phyloP scores from a whole-genome alignment of 2,113 vertebrate species.

The Riparia riparia region DNA sequence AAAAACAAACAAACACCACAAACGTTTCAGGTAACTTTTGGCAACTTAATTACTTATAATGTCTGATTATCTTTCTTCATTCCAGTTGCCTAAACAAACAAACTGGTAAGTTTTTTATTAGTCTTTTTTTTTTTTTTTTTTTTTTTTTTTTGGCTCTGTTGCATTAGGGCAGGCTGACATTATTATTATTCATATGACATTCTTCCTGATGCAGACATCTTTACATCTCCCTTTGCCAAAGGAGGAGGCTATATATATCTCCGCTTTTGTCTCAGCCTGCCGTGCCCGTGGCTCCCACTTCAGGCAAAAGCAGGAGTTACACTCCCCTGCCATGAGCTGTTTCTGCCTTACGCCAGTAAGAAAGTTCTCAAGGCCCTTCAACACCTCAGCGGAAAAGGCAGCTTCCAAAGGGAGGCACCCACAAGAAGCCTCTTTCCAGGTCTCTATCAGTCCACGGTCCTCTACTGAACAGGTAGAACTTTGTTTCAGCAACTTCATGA shows the following conservation, averaged over 20 bases:
- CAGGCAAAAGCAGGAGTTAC: neutral
- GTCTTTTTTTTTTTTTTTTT: too few relatives aligned
- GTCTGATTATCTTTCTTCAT: neutral
- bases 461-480: neutral
- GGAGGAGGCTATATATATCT: neutral
- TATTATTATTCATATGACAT: neutral
- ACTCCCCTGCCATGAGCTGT: accelerated
- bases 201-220: neutral
- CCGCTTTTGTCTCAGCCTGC: neutral
- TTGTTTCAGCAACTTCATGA: neutral
- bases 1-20: too few relatives aligned
- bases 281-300: neutral
- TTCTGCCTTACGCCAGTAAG: neutral
- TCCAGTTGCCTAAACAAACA: neutral
- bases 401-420: neutral
- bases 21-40: neutral
- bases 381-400: neutral
- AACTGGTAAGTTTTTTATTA: neutral
- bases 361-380: neutral
- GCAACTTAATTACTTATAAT: neutral
- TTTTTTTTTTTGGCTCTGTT: neutral
- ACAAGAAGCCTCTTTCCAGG: neutral
- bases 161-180: neutral
- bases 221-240: neutral
- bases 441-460: neutral